phyloP scores from a whole-genome alignment of 1,140 invertebrate species.

The Alviniconcha marisindica region DNA sequence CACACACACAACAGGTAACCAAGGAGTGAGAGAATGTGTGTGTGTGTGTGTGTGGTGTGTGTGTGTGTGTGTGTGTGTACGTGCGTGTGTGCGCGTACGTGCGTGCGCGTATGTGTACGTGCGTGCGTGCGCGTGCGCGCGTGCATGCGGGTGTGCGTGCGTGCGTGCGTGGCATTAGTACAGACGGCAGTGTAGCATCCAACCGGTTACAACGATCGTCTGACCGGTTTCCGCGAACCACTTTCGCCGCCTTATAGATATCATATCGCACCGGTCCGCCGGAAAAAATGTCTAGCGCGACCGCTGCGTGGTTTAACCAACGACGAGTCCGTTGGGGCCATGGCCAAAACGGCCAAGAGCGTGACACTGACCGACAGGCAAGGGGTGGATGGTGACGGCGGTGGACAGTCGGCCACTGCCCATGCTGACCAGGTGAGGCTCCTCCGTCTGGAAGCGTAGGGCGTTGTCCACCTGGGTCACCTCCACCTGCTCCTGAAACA shows the following conservation, averaged over 20 bases:
- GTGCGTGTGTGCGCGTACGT: neutral
- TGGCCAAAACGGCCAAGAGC: no score
- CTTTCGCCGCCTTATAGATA: neutral
- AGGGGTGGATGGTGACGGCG: conserved; percentile 88
- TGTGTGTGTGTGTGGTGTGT: no score
- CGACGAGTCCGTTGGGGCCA: no score
- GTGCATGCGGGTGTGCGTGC: neutral
- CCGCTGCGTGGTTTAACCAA: no score
- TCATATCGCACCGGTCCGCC: neutral
- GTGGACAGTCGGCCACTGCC: conserved; percentile 91
- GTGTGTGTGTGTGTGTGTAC: conserved; percentile 16
- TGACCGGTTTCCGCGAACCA: neutral
- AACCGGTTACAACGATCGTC: no score
- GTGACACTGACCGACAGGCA: conserved; percentile 87
- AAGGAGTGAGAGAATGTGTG: no score
- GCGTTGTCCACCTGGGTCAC: conserved; percentile 80
- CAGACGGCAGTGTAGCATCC: neutral
- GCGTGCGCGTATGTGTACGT: neutral
- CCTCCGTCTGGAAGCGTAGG: conserved; percentile 88
- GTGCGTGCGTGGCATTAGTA: neutral
- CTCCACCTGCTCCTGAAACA: conserved; percentile 63
- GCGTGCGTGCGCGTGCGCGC: neutral
- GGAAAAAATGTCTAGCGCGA: no score
- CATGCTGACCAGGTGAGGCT: conserved; percentile 92
- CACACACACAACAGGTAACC: no score